Base-by-base conservation (phyloP, 2,797 vertebrate genomes). In the Orestias chungarensis region DNA sequence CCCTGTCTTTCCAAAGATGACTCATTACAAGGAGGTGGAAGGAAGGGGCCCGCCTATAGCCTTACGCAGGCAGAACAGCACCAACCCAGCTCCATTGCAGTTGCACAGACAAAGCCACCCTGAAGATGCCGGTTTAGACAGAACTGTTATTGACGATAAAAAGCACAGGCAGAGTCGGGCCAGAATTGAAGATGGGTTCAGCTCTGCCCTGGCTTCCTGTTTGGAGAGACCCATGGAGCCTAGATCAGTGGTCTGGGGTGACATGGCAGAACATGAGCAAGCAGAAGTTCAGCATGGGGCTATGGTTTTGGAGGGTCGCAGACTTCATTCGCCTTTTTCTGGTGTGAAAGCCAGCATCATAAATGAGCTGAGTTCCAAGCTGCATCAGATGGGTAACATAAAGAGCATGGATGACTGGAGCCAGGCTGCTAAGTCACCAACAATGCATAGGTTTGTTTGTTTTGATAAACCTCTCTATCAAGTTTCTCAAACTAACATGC, bases 301-400 rank as follows among this genome's bases (percentile, higher is more conserved):
- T 17, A 29, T 89, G 6, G 86, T 91, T 75, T 82, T 94, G 77
- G 94, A 95, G 25, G 85, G 90, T 5, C 93, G 92, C 49, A 90
- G 88, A 64, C 75, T 93, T 42, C 92, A 93, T 78, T 94, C 94
- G 4, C 95, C 96, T 66, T 90, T 96, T 69, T 96, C 96, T 8
- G 94, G 95, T 0, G 93, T 97, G 46, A 98, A 97, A 89, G 95
- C 96, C 83, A 97, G 95, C 92, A 97, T 98, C 87, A 97, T 97
- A 92, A 96, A 93, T 46, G 97, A 98, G 82, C 93, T 98, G 49
- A 97, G 96, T 90, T 96, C 95, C 91, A 98, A 97, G 85, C 93
- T 97, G 57, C 96, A 97, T 81, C 96, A 97, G 85, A 96, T 97
- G 89, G 93, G 96, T 55, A 91, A 94, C 82, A 93, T 93, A 84